A percentile compares a stretch with the other conserved stretches of the same genome.
Conservation (phyloP, 2,797 vertebrate species). For the Alcedo atthis region DNA sequence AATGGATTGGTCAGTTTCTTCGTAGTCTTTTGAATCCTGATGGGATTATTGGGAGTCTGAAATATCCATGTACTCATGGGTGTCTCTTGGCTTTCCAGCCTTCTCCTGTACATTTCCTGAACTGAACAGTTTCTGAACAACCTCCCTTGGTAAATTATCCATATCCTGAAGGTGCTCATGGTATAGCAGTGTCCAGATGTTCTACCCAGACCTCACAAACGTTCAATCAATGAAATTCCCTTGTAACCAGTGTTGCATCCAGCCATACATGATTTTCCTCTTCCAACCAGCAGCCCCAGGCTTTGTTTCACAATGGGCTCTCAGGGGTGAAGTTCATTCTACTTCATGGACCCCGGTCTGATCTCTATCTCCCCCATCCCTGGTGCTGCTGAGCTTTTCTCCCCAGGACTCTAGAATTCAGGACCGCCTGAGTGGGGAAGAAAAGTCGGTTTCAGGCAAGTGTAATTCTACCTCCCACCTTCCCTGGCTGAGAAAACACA, state of each 20-base stretch:
- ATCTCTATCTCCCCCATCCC: neutral
- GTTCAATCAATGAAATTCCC: neutral
- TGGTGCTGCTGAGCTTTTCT: neutral
- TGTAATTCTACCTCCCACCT: neutral
- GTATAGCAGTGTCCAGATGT: neutral
- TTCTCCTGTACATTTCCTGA: neutral
- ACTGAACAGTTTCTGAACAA: neutral
- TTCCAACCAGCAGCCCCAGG: neutral
- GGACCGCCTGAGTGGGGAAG: neutral
- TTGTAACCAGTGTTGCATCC: neutral
- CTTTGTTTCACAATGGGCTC: neutral
- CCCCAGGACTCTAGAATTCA: neutral
- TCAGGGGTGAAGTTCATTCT: neutral
- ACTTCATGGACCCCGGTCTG: neutral
- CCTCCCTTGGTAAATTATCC: neutral
- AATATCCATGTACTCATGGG: fast-evolving
- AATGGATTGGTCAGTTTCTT: fast-evolving
- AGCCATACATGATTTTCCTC: fast-evolving
- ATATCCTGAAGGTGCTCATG: neutral
- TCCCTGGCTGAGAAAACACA: neutral
- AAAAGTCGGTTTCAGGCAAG: neutral
- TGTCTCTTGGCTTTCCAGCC: neutral
- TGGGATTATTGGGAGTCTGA: neutral
- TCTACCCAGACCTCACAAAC: neutral
- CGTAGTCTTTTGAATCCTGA: neutral